A percentile compares a stretch with the other conserved stretches of the same genome.
Evolutionary conservation across 2,113 vertebrate species (phyloP).

Genomic region (Plecturocebus donacophilus): DNA sequence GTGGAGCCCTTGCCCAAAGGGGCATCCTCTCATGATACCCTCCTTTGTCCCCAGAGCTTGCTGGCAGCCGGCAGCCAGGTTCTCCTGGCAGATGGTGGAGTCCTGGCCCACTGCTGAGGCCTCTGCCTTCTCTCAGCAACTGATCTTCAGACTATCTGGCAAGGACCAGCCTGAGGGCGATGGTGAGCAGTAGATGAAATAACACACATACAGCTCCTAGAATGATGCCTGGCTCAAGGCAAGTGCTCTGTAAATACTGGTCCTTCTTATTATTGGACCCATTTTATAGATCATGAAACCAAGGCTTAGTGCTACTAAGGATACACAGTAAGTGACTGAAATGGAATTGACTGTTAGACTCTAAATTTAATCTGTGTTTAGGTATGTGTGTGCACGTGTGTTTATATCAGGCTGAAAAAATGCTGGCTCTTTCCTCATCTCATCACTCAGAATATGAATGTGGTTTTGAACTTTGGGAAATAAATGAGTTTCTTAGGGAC

Average conservation of each 20-base stretch:
- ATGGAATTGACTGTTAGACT: neutral
- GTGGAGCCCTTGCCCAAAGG: fast-evolving
- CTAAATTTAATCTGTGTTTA: neutral
- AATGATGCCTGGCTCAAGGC: neutral
- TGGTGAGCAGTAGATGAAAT: neutral
- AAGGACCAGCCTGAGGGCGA: fast-evolving
- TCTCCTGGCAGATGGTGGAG: neutral
- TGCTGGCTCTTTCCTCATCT: too few species aligned
- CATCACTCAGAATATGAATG: neutral
- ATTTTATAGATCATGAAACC: neutral
- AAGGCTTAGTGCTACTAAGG: neutral
- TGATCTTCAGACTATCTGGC: neutral
- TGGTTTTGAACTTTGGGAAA: neutral
- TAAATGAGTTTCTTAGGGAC: neutral
- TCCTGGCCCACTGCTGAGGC: neutral
- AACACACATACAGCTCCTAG: neutral
- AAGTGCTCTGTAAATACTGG: neutral
- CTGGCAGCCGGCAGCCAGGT: neutral
- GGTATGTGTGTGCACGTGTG: fast-evolving
- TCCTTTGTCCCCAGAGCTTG: too few species aligned
- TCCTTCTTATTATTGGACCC: neutral
- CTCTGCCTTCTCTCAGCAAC: neutral
- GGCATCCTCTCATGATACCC: too few species aligned
- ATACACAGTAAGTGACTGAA: neutral
- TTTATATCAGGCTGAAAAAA: neutral